Evolutionary conservation across 2,113 vertebrate species (phyloP), one percentile per base, ranked within the genome.

Genomic region (Hippocampus guttulatus): DNA sequence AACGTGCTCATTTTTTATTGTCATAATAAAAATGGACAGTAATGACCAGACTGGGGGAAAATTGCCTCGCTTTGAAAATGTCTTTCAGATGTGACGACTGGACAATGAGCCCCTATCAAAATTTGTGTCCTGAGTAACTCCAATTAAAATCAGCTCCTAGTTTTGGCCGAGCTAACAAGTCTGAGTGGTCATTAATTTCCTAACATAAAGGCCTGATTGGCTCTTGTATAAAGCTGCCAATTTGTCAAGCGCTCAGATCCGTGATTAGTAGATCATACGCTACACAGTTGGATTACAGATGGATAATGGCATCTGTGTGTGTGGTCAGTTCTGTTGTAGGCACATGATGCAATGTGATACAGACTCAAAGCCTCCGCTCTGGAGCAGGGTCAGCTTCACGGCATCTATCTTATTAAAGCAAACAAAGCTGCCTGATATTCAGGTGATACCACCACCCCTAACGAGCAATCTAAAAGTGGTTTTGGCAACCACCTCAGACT

Each of bases 61-160:
- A 92, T 78, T 11, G 84, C 88, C 89, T 90, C 83, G 21, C 73
- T 82, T 80, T 88, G 75, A 77, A 91, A 90, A 90, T 90, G 81
- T 84, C 85, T 91, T 90, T 90, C 89, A 89, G 87, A 91, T 91
- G 85, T 90, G 89, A 85, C 85, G 87, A 88, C 91, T 92, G 92
- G 84, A 84, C 88, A 91, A 91, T 82, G 91, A 20, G 2, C 81
- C 81, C 58, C 47, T 62, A 84, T 88, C 81, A 84, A 89, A 92
- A 90, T 86, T 84, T 84, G 80, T 79, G 51, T 68, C 84, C 69
- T 77, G 68, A 81, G 70, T 87, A 86, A 81, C 69, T 83, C 76
- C 85, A 83, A 83, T 89, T 80, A 81, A 80, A 82, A 81, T 84
- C 49, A 70, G 71, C 79, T 77, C 76, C 78, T 68, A 45, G 18